Evolutionary conservation across 2,888 invertebrate genomes (phyloP), one percentile per base, ranked within the genome.

Genomic region (Eurois occulta): DNA sequence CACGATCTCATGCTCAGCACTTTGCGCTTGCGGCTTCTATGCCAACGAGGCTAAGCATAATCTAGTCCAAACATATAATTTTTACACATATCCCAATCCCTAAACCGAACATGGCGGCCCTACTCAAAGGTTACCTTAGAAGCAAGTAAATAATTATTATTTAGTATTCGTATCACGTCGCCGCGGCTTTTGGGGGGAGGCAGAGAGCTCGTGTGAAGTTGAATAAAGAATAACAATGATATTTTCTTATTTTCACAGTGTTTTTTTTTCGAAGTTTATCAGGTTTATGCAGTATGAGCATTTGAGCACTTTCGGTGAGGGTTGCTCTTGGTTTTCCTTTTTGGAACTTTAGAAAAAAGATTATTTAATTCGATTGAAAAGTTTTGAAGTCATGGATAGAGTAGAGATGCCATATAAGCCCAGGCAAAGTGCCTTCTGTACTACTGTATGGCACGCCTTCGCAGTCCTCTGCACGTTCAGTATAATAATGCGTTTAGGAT

Each of bases 181-280:
- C 64, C 76, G 78, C 72, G 83, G 90, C 89, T 90, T 91, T 88
- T 72, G 80, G 85, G 62, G 88, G 78, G 84, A 74, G 80, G 87
- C 84, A 86, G 88, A 87, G 88, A 83, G 79, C 90, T 90, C 91
- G 92, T 93, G 93, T 94, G 94, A 93, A 89, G 87, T 89, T 87
- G 94, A 94, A 94, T 93, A 93, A 92, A 91, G 94, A 93, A 94
- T 93, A 93, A 93, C 91, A 94, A 94, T 92, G 92, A 91, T 91
- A 91, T 92, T 92, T 92, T 90, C 84, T 90, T 88, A 85, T 88
- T 83, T 87, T 64, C 64, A 72, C 86, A 90, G 85, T 86, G n/a
- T 89, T 89, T 91, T 89, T 89, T 82, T 85, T 68, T 64, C 72
- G 38, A 60, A 48, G 11, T 70, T 77, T 72, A 86, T 64, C 21